Percentiles rank a stretch among this genome's conserved stretches.
Conservation (phyloP, 2,888 invertebrate genomes). For the Mesoligia furuncula region DNA sequence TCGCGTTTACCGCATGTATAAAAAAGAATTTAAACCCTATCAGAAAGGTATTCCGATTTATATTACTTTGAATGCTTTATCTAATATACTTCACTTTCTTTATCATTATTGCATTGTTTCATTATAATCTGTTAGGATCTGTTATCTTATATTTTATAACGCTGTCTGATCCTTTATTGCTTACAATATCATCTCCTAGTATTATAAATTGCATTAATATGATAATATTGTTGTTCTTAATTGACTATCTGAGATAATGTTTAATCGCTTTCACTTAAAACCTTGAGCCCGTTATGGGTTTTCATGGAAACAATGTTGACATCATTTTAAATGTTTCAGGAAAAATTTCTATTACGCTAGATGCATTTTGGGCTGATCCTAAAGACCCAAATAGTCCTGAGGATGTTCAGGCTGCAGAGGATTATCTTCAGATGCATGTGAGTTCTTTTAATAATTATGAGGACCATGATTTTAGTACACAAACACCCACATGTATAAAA, state of each 20-base stretch:
- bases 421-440: constrained; percentile 90
- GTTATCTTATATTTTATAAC: constrained; percentile 24
- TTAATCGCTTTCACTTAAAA: constrained; percentile 16
- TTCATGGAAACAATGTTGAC: constrained; percentile 2
- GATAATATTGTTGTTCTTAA: constrained; percentile 51
- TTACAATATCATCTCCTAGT: constrained; percentile 28
- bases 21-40: constrained; percentile 87
- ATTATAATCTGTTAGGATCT: constrained; percentile 8
- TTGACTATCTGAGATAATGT: constrained; percentile 13
- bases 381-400: constrained; percentile 80
- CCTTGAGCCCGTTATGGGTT: constrained; percentile 20
- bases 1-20: constrained; percentile 91
- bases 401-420: constrained; percentile 89
- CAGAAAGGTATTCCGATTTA: constrained; percentile 84
- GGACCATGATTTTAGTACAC: background rate
- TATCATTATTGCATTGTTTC: constrained; percentile 25
- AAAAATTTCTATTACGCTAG: constrained; percentile 90
- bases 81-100: constrained; percentile 7
- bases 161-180: constrained; percentile 30
- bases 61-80: constrained; percentile 6
- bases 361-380: constrained; percentile 90
- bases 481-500: background rate
- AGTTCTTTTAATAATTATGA: constrained; percentile 62
- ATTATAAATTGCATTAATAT: constrained; percentile 35
- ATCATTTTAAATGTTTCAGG: constrained; percentile 78